Evolutionary conservation across 2,797 vertebrate species (phyloP).

Genomic region (Squalus acanthias): DNA sequence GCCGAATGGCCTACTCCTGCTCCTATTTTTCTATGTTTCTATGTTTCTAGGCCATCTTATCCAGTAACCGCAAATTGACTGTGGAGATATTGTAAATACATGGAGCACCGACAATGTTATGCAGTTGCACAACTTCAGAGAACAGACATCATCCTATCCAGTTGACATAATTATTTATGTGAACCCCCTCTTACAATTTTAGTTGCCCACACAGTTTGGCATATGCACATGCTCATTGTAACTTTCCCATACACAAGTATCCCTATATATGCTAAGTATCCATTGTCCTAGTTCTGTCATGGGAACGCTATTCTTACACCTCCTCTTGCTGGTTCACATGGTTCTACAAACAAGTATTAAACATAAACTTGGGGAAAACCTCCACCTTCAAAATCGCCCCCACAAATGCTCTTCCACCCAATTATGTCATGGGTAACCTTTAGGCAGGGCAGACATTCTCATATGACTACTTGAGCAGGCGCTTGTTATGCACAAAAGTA

Average conservation of each 20-base stretch:
- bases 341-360: not conserved
- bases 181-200: not conserved
- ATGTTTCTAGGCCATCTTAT: too few relatives aligned
- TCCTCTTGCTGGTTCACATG: not conserved
- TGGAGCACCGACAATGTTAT: not conserved
- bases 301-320: not conserved
- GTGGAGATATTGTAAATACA: not conserved
- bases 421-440: too few relatives aligned
- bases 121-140: not conserved
- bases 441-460: not conserved
- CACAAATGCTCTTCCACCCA: too few relatives aligned
- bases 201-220: not conserved
- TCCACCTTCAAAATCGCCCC: too few relatives aligned
- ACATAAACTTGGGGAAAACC: not conserved
- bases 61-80: not conserved
- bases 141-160: not conserved
- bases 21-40: too few relatives aligned
- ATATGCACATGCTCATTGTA: not conserved
- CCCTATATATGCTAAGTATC: not conserved
- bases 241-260: not conserved
- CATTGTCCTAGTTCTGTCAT: not conserved
- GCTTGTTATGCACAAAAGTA: not conserved
- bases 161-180: not conserved
- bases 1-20: too few relatives aligned
- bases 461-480: not conserved